phyloP scores from a whole-genome alignment of 1,140 invertebrate genomes.

The Bradynema listronoti region DNA sequence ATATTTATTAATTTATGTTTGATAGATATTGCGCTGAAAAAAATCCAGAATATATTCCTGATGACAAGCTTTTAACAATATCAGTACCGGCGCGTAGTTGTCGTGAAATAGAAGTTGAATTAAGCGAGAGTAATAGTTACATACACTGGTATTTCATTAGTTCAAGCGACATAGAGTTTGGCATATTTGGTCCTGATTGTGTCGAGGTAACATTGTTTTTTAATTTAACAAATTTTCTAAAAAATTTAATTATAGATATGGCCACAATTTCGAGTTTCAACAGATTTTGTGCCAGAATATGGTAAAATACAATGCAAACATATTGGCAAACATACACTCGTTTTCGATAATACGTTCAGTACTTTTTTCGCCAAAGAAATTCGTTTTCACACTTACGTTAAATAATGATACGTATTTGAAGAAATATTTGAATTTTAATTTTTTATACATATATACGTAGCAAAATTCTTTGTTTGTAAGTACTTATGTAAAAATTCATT shows the following conservation, averaged over 20 bases:
- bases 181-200: slow-evolving; percentile 6
- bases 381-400: slow-evolving; percentile 18
- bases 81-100: slow-evolving; percentile 25
- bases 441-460: too few species aligned
- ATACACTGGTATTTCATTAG: slow-evolving; percentile 36
- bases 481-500: too few species aligned
- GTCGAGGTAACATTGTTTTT: slow-evolving; percentile 12
- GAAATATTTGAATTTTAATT: too few species aligned
- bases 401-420: too few species aligned
- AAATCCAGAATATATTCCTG: slow-evolving; percentile 26
- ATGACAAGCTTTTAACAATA: slow-evolving; percentile 25
- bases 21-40: slow-evolving; percentile 30
- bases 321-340: slow-evolving; percentile 16
- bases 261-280: slow-evolving; percentile 25
- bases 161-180: slow-evolving; percentile 32
- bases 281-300: slow-evolving; percentile 36
- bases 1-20: slow-evolving; percentile 5
- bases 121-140: slow-evolving; percentile 6
- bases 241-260: slow-evolving; percentile 26
- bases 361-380: slow-evolving; percentile 35
- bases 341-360: slow-evolving; percentile 36
- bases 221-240: slow-evolving; percentile 7
- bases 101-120: slow-evolving; percentile 24
- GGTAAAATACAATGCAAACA: slow-evolving; percentile 15
- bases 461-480: too few species aligned